phyloP scores from a whole-genome alignment of 2,797 vertebrate species.

The Aselliscus stoliczkanus region DNA sequence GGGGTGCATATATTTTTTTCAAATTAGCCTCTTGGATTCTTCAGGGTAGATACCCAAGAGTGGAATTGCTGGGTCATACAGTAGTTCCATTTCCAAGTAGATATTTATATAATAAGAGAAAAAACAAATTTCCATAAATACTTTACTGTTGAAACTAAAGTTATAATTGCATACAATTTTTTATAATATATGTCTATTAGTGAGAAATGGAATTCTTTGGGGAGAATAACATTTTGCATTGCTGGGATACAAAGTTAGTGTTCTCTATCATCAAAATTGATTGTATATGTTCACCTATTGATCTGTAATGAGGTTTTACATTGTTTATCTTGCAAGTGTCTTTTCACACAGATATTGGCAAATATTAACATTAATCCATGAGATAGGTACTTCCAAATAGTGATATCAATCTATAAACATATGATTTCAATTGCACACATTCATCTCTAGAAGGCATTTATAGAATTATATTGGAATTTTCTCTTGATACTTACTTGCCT shows the following conservation, averaged over 20 bases:
- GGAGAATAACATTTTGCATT: not conserved
- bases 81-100: too few relatives aligned
- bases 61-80: too few relatives aligned
- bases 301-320: not conserved
- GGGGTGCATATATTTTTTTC: too few relatives aligned
- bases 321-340: not conserved
- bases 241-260: not conserved
- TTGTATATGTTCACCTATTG: not conserved
- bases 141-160: constrained; percentile 1
- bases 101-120: not conserved
- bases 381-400: not conserved
- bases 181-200: not conserved
- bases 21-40: too few relatives aligned
- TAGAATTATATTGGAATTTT: not conserved
- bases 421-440: constrained; percentile 3
- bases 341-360: not conserved
- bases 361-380: not conserved
- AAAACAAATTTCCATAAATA: constrained; percentile 9
- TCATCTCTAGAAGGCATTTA: not conserved
- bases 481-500: not conserved
- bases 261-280: not conserved
- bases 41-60: too few relatives aligned
- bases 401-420: not conserved
- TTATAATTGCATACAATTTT: not conserved
- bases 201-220: not conserved